phyloP scores from a whole-genome alignment of 1,140 invertebrate species.

The Mya arenaria region DNA sequence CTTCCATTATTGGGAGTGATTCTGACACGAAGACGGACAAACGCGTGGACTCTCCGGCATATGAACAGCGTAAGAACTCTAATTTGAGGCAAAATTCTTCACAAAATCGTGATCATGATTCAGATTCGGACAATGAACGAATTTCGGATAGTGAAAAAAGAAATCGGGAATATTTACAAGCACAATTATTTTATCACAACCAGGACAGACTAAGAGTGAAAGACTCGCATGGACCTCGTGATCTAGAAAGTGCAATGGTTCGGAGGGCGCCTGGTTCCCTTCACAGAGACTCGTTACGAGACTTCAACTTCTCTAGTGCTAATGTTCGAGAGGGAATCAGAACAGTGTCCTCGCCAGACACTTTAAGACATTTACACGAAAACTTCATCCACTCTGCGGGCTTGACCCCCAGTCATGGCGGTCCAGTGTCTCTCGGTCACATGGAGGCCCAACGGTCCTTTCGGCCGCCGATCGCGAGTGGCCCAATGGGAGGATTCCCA shows the following conservation, averaged over 20 bases:
- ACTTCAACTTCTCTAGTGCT: constrained; percentile 53
- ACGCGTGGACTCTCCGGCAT: constrained; percentile 14
- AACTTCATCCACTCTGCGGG: constrained; percentile 27
- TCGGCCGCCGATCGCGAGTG: constrained; percentile 27
- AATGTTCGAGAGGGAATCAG: constrained; percentile 33
- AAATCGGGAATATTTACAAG: neutral
- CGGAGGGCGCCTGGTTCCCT: constrained; percentile 24
- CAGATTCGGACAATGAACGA: constrained; percentile 8
- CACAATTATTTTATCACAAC: constrained; percentile 4
- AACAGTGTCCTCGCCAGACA: constrained; percentile 20
- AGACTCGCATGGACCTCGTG: constrained; percentile 10
- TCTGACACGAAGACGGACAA: constrained; percentile 44
- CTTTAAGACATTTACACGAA: constrained; percentile 51
- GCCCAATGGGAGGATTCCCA: constrained; percentile 16
- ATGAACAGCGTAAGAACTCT: neutral
- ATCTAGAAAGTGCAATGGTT: constrained; percentile 19
- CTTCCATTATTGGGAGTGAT: constrained; percentile 44
- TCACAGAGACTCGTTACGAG: constrained; percentile 36
- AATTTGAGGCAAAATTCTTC: neutral
- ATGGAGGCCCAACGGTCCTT: constrained; percentile 34
- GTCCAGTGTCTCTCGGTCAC: constrained; percentile 3
- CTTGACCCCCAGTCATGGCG: neutral
- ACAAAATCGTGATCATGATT: neutral
- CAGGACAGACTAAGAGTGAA: neutral
- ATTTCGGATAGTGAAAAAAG: constrained; percentile 7